Base-by-base conservation (phyloP, 2,888 invertebrate species). In the Cosmia trapezina region DNA sequence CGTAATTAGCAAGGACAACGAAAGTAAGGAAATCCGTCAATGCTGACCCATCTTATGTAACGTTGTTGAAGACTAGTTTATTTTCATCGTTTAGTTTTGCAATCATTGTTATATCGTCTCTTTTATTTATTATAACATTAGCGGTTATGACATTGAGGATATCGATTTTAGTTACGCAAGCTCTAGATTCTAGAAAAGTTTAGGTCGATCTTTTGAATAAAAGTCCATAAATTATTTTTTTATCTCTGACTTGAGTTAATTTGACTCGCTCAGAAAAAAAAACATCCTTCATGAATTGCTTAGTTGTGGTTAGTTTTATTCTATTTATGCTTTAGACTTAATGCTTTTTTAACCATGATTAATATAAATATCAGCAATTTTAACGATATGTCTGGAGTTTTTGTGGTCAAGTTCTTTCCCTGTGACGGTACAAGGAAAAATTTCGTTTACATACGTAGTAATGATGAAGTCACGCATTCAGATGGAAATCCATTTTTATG, bases 11-110 rank as follows among this genome's bases (percentile, higher is more conserved):
- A 83, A 85, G 83, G 85, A 77, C 80, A 80, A 83, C 76, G 85
- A 86, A 76, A 81, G 83, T 78, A 85, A 93, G 94, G 93, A 94
- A 94, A 93, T 94, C 93, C 93, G 94, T 90, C 86, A 88, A 76
- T 81, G 85, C 77, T 85, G 89, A 86, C 85, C 85, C 79, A 81
- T 83, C 86, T 92, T 92, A 92, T 88, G 89, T 89, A 92, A 80
- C 76, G 69, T 73, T 66, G 61, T 57, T 73, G 73, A 76, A 77
- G 62, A 72, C 83, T 80, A 85, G 79, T 88, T 87, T 82, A 85
- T 79, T 74, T 85, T 81, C 81, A 75, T 67, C 63, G 53, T 73
- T 80, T 81, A 77, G 78, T 88, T 88, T 84, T 83, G 85, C 78
- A 89, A 89, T 78, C 66, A 83, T 83, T 83, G 84, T 87, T 86